phyloP scores from a whole-genome alignment of 2,888 invertebrate genomes.

The Suillia variegata region DNA sequence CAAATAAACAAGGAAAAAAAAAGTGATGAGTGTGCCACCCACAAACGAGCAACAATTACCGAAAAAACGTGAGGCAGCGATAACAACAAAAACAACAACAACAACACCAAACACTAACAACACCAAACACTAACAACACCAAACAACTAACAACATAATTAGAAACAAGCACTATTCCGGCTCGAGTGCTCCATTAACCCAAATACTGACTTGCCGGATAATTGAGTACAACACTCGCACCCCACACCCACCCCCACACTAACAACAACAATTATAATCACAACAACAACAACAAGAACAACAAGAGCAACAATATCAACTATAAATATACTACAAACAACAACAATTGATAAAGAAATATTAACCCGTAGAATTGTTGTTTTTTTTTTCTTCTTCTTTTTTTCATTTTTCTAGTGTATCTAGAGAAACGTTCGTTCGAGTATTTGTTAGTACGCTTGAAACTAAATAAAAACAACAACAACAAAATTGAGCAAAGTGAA shows the following conservation, averaged over 20 bases:
- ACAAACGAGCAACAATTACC: no score
- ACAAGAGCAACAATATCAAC: not conserved
- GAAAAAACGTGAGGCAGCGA: no score
- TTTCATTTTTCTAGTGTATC: no score
- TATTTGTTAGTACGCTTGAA: no score
- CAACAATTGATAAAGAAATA: constrained; percentile 1
- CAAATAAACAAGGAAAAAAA: no score
- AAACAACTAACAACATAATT: not conserved
- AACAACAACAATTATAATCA: not conserved
- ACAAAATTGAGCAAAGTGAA: not conserved
- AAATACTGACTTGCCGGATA: not conserved
- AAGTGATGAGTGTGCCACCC: no score
- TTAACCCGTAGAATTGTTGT: no score
- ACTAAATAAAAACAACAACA: not conserved
- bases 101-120: no score
- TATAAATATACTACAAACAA: not conserved
- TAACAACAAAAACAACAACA: no score
- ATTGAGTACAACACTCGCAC: not conserved
- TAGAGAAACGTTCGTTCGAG: no score
- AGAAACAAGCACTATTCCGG: not conserved
- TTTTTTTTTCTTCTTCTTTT: no score
- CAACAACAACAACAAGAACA: not conserved
- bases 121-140: not conserved
- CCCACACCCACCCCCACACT: not conserved
- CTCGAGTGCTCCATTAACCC: not conserved